These are phyloP conservation scores for Acanthurus leucopareius DNA, from an alignment of 2,797 vertebrate genomes.

Conservation along the genomic window DNA sequence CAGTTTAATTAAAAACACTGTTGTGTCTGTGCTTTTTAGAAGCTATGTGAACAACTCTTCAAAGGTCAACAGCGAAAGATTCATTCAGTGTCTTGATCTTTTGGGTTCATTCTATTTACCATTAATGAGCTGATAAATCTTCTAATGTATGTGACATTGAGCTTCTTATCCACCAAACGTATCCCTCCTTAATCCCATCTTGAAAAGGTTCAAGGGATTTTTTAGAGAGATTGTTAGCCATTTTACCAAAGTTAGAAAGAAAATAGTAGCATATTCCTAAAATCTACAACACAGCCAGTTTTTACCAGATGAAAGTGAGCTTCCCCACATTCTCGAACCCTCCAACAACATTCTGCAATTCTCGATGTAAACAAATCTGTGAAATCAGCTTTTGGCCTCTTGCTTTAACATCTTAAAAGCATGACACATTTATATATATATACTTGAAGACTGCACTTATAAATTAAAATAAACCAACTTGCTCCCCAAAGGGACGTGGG, in stretches of 20 bases:
- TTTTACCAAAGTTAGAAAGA: neutral
- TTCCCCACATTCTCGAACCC: neutral
- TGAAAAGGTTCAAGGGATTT: neutral
- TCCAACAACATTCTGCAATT: neutral
- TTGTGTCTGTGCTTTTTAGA: neutral
- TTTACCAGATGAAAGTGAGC: neutral
- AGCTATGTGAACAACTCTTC: neutral
- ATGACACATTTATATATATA: neutral
- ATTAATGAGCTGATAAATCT: conserved; percentile 22
- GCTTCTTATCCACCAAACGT: conserved; percentile 7
- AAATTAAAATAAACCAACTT: neutral
- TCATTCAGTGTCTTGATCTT: neutral
- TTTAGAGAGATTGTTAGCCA: neutral
- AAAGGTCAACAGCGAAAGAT: conserved; percentile 21
- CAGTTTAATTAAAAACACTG: conserved; percentile 13
- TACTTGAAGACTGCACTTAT: neutral
- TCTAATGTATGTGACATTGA: conserved; percentile 19
- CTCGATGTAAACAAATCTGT: neutral
- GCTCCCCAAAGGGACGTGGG: neutral
- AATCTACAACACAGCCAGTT: neutral
- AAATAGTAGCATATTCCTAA: neutral
- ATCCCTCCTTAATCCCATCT: neutral
- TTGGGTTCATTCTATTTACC: conserved; percentile 4
- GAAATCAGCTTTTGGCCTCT: neutral
- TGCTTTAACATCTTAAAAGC: neutral